A percentile compares a stretch with the other conserved stretches of the same genome.
Conservation (phyloP, 1,140 invertebrate species). For the Venustaconcha ellipsiformis region DNA sequence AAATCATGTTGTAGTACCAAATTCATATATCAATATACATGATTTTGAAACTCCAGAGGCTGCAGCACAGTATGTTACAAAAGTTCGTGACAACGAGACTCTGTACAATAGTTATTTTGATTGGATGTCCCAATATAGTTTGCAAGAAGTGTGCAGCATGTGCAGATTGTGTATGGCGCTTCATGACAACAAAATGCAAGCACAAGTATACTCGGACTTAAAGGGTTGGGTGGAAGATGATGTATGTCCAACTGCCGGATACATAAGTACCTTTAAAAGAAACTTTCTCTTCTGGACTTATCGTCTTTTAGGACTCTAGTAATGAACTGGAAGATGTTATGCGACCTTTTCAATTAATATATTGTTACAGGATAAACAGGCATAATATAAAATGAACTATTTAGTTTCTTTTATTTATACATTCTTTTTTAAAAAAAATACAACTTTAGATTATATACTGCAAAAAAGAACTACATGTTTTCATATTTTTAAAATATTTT, state of each 20-base stretch:
- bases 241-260: constrained; percentile 3
- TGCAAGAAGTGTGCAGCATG: constrained; percentile 40
- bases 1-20: constrained; percentile 68
- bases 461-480: too few species aligned
- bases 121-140: constrained; percentile 50
- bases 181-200: constrained; percentile 39
- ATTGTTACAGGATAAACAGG: too few species aligned
- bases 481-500: too few species aligned
- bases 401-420: too few species aligned
- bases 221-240: constrained; percentile 53
- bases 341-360: too few species aligned
- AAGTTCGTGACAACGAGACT: constrained; percentile 57
- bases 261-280: too few species aligned
- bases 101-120: constrained; percentile 65
- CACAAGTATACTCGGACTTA: constrained; percentile 49
- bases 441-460: too few species aligned
- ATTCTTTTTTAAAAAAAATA: too few species aligned
- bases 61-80: constrained; percentile 85
- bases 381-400: too few species aligned
- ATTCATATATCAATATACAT: constrained; percentile 93
- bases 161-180: constrained; percentile 40
- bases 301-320: too few species aligned
- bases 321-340: too few species aligned
- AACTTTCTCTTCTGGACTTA: too few species aligned
- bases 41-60: constrained; percentile 89